phyloP scores from a whole-genome alignment of 2,113 vertebrate species.

The Tursiops truncatus region DNA sequence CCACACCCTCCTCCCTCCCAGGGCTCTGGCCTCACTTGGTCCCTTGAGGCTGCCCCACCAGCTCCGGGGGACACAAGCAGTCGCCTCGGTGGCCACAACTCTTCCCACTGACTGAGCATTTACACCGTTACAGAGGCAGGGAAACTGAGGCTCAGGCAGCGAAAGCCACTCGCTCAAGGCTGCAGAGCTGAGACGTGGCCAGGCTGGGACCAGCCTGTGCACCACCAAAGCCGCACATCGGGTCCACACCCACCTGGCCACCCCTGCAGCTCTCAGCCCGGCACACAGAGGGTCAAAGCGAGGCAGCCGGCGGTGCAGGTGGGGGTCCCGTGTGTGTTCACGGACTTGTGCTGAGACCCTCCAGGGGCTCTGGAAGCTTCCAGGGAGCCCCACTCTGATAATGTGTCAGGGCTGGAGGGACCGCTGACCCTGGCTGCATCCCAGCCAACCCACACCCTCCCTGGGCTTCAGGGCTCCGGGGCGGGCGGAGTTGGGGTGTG shows the following conservation, averaged over 20 bases:
- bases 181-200: neutral
- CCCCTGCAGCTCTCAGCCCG: neutral
- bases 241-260: rapidly evolving
- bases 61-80: rapidly evolving
- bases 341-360: rapidly evolving
- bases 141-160: neutral
- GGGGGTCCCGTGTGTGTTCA: rapidly evolving
- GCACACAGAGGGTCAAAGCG: rapidly evolving
- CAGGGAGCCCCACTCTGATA: too few relatives aligned
- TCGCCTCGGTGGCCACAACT: rapidly evolving
- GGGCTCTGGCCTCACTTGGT: neutral
- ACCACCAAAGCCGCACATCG: rapidly evolving
- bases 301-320: rapidly evolving
- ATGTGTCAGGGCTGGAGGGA: neutral
- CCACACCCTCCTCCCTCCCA: too few relatives aligned
- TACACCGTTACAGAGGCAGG: rapidly evolving
- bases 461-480: neutral
- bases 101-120: rapidly evolving
- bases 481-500: rapidly evolving
- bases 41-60: rapidly evolving
- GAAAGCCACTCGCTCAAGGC: neutral
- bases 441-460: rapidly evolving
- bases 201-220: rapidly evolving
- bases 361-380: neutral
- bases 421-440: neutral